Percentiles rank a stretch among this genome's conserved stretches.
Evolutionary conservation across 2,113 vertebrate genomes (phyloP).

Genomic region (Carassius auratus): DNA sequence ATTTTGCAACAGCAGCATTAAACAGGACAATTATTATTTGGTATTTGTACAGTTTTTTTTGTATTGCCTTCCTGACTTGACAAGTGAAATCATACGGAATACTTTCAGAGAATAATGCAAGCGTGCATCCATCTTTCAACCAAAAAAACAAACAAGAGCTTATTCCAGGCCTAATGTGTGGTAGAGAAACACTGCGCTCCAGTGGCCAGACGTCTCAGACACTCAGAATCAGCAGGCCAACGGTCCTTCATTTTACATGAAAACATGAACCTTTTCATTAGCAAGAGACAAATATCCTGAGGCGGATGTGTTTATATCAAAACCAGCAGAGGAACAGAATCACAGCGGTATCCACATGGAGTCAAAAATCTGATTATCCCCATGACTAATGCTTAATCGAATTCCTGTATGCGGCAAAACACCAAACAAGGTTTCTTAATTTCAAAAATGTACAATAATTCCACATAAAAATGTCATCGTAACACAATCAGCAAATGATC

Average conservation of each 20-base stretch:
- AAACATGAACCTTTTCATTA: background rate
- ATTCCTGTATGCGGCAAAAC: background rate
- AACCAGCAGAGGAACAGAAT: background rate
- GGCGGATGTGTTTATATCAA: constrained; percentile 1
- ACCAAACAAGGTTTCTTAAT: constrained; percentile 36
- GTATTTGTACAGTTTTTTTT: no score
- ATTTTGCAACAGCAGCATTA: background rate
- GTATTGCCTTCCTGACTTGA: background rate
- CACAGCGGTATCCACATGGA: background rate
- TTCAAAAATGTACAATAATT: constrained; percentile 10
- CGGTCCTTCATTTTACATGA: background rate
- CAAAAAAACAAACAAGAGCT: background rate
- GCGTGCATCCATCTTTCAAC: background rate
- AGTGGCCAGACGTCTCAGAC: constrained; percentile 7
- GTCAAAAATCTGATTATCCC: constrained; percentile 4
- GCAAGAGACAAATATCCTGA: background rate
- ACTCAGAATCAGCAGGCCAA: background rate
- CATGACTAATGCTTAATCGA: background rate
- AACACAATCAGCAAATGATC: background rate
- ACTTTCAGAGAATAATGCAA: background rate
- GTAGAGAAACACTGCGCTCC: constrained; percentile 44
- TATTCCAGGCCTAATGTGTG: background rate
- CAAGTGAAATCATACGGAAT: background rate
- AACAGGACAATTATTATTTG: no score
- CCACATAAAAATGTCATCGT: constrained; percentile 21